Percentiles rank a stretch among this genome's conserved stretches.
Evolutionary conservation across 2,113 vertebrate genomes (phyloP).

Genomic region (Serinus canaria): DNA sequence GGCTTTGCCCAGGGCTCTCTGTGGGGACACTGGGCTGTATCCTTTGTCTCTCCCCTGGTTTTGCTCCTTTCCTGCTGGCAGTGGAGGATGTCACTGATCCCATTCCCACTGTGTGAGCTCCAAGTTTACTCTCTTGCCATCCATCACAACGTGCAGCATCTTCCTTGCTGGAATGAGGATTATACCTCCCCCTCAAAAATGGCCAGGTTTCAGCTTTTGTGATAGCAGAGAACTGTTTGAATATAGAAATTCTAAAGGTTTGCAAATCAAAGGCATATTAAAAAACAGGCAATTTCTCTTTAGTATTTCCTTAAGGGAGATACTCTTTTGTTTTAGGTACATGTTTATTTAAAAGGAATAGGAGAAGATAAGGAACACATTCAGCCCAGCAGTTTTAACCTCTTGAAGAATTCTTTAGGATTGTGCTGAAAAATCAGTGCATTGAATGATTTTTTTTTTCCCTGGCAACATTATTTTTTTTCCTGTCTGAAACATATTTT

Average conservation of each 20-base stretch:
- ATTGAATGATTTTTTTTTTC: not conserved
- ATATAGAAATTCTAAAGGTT: not conserved
- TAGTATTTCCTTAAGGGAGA: not conserved
- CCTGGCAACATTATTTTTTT: not conserved
- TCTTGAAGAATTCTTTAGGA: not conserved
- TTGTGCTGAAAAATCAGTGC: not conserved
- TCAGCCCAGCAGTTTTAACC: not conserved
- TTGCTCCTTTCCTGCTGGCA: not conserved
- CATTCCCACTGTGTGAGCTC: not conserved
- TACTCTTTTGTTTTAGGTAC: not conserved
- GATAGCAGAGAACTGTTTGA: not conserved
- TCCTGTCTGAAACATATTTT: not conserved
- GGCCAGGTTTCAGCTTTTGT: not conserved
- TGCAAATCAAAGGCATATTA: constrained; percentile 2
- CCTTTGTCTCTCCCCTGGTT: fast-evolving
- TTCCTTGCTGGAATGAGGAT: not conserved
- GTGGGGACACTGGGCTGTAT: not conserved
- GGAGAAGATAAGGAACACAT: not conserved
- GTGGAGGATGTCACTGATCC: fast-evolving
- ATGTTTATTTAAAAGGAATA: not conserved
- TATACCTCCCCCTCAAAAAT: not conserved
- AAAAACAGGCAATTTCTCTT: not conserved
- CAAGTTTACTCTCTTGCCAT: not conserved
- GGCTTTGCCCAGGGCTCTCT: not conserved
- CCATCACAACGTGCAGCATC: not conserved